Evolutionary conservation across 2,797 vertebrate species (phyloP).

Genomic region (Sarcoramphus papa): DNA sequence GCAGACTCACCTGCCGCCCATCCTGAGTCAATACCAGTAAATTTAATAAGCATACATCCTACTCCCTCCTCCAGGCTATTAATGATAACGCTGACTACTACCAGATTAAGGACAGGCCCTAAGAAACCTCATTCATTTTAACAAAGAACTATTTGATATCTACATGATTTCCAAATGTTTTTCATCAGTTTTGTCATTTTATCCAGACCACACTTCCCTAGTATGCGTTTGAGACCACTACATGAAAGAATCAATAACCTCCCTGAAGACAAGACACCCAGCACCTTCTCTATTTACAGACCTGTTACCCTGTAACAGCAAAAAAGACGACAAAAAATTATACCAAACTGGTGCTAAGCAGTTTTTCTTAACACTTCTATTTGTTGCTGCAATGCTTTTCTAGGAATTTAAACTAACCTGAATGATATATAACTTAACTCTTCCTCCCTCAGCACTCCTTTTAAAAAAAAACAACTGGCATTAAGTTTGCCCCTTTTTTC

Average conservation of each 20-base stretch:
- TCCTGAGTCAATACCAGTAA: not conserved
- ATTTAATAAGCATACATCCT: not conserved
- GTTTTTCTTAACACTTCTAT: not conserved
- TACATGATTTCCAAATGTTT: not conserved
- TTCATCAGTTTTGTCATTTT: not conserved
- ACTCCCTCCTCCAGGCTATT: not conserved
- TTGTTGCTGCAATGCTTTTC: not conserved
- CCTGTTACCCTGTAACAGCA: not conserved
- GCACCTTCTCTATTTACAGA: not conserved
- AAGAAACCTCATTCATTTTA: not conserved
- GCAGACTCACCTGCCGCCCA: not conserved
- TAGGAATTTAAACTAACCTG: not conserved
- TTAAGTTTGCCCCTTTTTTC: not conserved
- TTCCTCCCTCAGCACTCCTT: not conserved
- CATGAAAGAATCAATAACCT: not conserved
- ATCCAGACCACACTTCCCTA: not conserved
- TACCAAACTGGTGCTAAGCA: rapidly evolving
- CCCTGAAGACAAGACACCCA: not conserved
- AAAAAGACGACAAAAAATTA: not conserved
- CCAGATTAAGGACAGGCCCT: not conserved
- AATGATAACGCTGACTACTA: not conserved
- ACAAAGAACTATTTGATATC: not conserved
- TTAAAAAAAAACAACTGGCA: rapidly evolving
- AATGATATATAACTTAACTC: not conserved
- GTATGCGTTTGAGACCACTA: not conserved